These are phyloP conservation scores for Argyrosomus japonicus DNA, from an alignment of 2,113 vertebrate species.

Conservation along the genomic window DNA sequence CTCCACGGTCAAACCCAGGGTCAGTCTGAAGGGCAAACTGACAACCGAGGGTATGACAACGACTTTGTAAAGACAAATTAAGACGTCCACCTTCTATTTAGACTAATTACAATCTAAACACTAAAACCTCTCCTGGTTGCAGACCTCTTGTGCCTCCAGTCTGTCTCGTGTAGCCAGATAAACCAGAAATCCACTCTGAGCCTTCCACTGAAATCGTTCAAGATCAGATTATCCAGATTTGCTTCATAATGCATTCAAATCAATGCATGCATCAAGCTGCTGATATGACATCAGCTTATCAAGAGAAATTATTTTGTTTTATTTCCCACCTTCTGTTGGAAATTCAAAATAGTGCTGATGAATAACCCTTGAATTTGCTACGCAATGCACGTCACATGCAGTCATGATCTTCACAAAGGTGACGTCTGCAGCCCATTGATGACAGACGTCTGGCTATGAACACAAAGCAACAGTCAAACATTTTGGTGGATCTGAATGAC, in stretches of 20 bases:
- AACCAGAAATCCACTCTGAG: conserved; percentile 41
- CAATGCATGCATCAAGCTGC: conserved; percentile 24
- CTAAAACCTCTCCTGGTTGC: conserved; percentile 5
- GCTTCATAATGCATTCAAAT: conserved; percentile 42
- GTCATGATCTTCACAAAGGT: conserved; percentile 50
- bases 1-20: conserved; percentile 4
- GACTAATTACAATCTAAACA: conserved; percentile 5
- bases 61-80: not conserved
- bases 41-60: not conserved
- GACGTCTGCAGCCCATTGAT: conserved; percentile 35
- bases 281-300: not conserved
- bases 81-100: not conserved
- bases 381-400: conserved; percentile 43
- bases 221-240: conserved; percentile 52
- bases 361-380: conserved; percentile 39
- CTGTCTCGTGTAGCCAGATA: conserved; percentile 11
- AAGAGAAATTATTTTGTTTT: not conserved
- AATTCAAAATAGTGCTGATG: not conserved
- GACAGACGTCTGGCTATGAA: conserved; percentile 10
- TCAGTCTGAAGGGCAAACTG: conserved; percentile 52
- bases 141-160: not conserved
- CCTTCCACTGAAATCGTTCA: conserved; percentile 30
- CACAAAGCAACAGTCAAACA: conserved; percentile 14
- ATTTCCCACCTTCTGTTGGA: not conserved
- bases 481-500: not conserved